These are phyloP conservation scores for Megaleporinus macrocephalus DNA, from an alignment of 2,113 vertebrate genomes.

Conservation along the genomic window DNA sequence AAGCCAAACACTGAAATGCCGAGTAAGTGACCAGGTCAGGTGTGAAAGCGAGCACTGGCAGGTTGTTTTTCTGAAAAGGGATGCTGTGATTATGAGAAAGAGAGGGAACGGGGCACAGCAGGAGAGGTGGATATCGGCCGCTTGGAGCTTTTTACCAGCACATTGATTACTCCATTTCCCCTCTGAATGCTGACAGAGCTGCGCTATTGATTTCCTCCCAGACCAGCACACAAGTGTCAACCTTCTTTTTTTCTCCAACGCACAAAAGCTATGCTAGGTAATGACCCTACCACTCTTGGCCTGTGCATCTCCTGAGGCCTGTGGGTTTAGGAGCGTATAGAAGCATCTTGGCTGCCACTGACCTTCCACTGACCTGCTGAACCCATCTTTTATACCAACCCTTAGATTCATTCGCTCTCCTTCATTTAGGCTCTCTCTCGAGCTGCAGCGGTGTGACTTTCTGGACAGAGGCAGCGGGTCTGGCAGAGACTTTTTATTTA, in stretches of 20 bases:
- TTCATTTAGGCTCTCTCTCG: background rate
- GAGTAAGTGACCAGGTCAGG: background rate
- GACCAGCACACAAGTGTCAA: slow-evolving; percentile 16
- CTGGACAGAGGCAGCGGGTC: too few relatives aligned
- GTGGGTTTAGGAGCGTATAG: too few relatives aligned
- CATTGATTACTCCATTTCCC: slow-evolving; percentile 54
- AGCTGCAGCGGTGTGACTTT: too few relatives aligned
- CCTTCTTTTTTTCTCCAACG: background rate
- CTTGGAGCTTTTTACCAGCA: slow-evolving; percentile 50
- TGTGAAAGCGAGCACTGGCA: slow-evolving; percentile 19
- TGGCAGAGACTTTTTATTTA: too few relatives aligned
- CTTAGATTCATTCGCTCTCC: background rate
- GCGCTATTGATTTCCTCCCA: slow-evolving; percentile 39
- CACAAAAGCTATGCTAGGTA: background rate
- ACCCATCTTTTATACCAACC: background rate
- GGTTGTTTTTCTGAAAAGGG: slow-evolving; percentile 25
- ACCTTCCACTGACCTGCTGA: background rate
- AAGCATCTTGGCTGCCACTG: background rate
- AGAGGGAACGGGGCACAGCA: background rate
- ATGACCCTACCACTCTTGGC: background rate
- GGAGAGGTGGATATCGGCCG: slow-evolving; percentile 20
- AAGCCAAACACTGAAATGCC: slow-evolving; percentile 9
- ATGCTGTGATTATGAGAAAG: slow-evolving; percentile 30
- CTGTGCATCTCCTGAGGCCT: background rate
- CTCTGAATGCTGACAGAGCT: slow-evolving; percentile 53